Base-by-base conservation (phyloP, 1,140 invertebrate genomes). In the Littorina saxatilis region DNA sequence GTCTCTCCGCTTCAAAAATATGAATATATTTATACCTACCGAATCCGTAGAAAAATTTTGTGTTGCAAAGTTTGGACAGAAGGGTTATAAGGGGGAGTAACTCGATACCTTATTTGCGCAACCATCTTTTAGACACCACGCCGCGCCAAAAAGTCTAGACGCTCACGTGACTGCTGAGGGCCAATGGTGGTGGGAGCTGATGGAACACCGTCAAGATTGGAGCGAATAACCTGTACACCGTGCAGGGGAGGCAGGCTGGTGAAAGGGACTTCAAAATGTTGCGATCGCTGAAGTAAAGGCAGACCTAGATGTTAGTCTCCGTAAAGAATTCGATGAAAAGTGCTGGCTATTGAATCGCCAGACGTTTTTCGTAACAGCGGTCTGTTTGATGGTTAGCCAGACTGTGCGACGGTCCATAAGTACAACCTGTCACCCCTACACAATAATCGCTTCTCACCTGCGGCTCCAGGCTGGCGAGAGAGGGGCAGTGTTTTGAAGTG, bases 91-190 rank as follows among this genome's bases (percentile, higher is more conserved):
- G 63, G 39, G 52, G 20, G 39, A 58, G 82, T 81, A 83, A 83
- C 68, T 75, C 61, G 55, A 83, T 78, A 78, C 58, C 70, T 77
- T 83, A 77, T 83, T 83, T 81, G 66, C 82, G 63, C 79, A 73
- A 78, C 66, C 70, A 77, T 78, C 79, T 77, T 73, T 72, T 76
- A 82, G 82, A 85, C 84, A 81, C 79, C 63, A 63, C 40, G 85
- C 87, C 88, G 90, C 90, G 90, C 90, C 90, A 89, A 91, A 89
- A 88, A 86, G 90, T 91, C 90, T 91, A 91, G 90, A 91, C 83
- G 66, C 29, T 84, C 90, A 91, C 86, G 89, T 91, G 90, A 87
- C 84, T 37, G 20, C 72, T 73, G 68, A 83, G 61, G 80, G 83
- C 89, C 90, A 91, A 90, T 89, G 83, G 82, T 73, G 75, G 82